A percentile compares a stretch with the other conserved stretches of the same genome.
Evolutionary conservation across 1,140 invertebrate species (phyloP).

Genomic region (Hyphantria cunea): DNA sequence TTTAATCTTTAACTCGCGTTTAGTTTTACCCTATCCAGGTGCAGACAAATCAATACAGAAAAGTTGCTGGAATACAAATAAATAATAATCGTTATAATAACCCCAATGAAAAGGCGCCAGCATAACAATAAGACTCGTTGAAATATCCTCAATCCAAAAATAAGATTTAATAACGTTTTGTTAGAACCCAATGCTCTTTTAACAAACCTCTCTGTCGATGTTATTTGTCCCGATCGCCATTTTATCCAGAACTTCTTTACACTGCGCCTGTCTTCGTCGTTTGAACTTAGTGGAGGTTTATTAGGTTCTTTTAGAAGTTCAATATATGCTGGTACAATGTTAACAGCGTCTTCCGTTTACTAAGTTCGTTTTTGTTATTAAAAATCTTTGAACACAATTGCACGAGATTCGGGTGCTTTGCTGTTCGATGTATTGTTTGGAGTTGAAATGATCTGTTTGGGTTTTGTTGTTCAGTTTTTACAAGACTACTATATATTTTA

Average conservation of each 20-base stretch:
- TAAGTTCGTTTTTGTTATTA: slow-evolving; percentile 62
- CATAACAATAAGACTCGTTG: slow-evolving; percentile 44
- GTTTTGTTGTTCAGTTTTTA: background rate
- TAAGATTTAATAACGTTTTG: slow-evolving; percentile 77
- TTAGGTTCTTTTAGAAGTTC: slow-evolving; percentile 31
- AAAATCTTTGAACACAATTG: slow-evolving; percentile 38
- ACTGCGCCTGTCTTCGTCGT: background rate
- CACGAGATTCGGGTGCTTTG: slow-evolving; percentile 12
- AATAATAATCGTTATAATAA: slow-evolving; percentile 21
- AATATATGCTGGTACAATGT: slow-evolving; percentile 39
- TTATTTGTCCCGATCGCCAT: slow-evolving; percentile 45
- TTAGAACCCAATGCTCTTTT: slow-evolving; percentile 66
- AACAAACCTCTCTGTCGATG: slow-evolving; percentile 56
- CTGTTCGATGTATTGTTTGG: slow-evolving; percentile 9
- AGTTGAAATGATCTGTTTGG: slow-evolving; percentile 13
- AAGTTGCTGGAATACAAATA: slow-evolving; percentile 9
- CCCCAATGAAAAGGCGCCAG: slow-evolving; percentile 47
- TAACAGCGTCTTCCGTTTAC: slow-evolving; percentile 51
- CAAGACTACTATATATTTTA: background rate
- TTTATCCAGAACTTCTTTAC: slow-evolving; percentile 40
- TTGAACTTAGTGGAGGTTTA: background rate
- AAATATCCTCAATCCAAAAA: slow-evolving; percentile 59
- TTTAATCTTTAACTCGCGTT: no score
- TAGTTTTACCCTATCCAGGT: slow-evolving; percentile 11
- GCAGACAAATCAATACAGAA: slow-evolving; percentile 5